phyloP scores from a whole-genome alignment of 2,888 invertebrate genomes.

The Isoperla grammatica region DNA sequence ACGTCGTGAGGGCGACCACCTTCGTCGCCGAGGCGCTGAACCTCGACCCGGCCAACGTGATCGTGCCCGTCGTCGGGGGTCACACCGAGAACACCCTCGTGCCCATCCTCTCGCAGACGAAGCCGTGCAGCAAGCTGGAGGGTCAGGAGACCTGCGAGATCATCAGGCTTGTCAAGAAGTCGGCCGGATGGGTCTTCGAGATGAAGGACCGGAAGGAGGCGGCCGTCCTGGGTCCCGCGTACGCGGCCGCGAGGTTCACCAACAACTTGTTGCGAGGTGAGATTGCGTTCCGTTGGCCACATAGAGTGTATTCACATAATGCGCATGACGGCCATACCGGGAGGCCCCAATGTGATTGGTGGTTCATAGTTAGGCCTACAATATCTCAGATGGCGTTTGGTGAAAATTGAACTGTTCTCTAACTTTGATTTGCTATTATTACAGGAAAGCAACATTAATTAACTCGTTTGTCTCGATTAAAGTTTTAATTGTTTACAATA shows the following conservation, averaged over 20 bases:
- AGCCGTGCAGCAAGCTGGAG: conserved; percentile 47
- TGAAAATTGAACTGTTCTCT: no score
- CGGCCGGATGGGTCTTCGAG: conserved; percentile 55
- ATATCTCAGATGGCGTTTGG: no score
- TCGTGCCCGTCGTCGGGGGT: conserved; percentile 73
- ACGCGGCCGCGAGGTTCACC: conserved; percentile 55
- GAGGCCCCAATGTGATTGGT: no score
- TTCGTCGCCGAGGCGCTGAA: conserved; percentile 62
- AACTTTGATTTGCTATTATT: no score
- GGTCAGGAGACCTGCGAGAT: conserved; percentile 42
- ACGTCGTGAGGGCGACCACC: conserved; percentile 68
- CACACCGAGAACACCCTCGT: conserved; percentile 69
- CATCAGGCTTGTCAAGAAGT: conserved; percentile 46
- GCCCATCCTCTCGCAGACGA: conserved; percentile 68
- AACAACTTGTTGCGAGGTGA: conserved; percentile 11
- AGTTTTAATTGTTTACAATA: no score
- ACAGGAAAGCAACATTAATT: no score
- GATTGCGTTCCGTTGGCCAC: neutral
- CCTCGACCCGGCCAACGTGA: conserved; percentile 57
- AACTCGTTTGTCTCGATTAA: no score
- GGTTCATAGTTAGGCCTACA: no score
- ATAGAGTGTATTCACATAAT: no score
- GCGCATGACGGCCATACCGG: no score
- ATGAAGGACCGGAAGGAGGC: conserved; percentile 59
- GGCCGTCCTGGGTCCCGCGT: conserved; percentile 58